A percentile compares a stretch with the other conserved stretches of the same genome.
phyloP scores from a whole-genome alignment of 2,113 vertebrate species.

The Orthonyx spaldingii region DNA sequence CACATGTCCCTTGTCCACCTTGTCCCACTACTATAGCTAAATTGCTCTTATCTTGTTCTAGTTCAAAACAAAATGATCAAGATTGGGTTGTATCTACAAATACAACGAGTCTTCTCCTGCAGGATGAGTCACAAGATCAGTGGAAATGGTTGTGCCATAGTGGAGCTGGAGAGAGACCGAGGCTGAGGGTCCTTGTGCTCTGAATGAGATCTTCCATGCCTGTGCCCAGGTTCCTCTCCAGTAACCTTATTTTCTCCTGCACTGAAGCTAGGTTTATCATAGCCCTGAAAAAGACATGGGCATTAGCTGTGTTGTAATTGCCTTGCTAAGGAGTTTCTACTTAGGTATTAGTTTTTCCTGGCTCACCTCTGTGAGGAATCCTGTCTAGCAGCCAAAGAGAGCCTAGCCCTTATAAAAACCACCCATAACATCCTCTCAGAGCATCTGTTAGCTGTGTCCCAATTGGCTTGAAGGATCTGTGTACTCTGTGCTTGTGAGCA shows the following conservation, averaged over 20 bases:
- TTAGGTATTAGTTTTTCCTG: conserved; percentile 27
- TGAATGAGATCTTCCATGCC: not conserved
- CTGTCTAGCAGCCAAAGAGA: conserved; percentile 8
- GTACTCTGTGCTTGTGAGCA: not conserved
- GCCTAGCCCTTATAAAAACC: not conserved
- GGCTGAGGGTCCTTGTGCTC: not conserved
- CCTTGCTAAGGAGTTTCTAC: conserved; percentile 19
- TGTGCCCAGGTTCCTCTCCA: not conserved
- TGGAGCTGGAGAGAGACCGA: not conserved
- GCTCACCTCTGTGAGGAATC: conserved; percentile 9
- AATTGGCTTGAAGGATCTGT: not conserved
- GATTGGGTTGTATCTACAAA: not conserved
- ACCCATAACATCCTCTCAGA: not conserved
- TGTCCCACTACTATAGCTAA: not conserved
- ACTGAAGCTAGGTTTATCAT: not conserved
- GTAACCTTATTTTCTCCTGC: not conserved
- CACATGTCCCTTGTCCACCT: not conserved
- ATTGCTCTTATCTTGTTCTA: not conserved
- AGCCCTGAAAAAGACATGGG: not conserved
- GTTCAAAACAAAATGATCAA: not conserved
- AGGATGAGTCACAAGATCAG: not conserved
- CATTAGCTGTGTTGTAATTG: not conserved
- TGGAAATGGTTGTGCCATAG: not conserved
- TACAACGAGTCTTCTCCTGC: rapidly evolving
- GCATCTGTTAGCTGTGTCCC: conserved; percentile 37